Base-by-base conservation (phyloP, 2,113 vertebrate genomes). In the Nibea coibor region DNA sequence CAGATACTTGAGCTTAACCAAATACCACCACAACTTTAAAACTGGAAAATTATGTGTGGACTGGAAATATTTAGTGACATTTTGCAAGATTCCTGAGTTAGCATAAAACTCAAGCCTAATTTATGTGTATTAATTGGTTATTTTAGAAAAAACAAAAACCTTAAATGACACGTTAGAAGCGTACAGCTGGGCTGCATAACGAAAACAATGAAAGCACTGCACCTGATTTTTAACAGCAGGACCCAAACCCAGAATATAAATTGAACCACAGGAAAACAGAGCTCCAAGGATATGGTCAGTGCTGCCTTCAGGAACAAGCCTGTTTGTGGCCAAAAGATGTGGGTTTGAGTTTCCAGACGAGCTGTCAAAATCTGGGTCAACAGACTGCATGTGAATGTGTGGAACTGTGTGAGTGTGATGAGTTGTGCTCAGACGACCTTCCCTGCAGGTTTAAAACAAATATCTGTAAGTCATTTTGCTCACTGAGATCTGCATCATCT, bases 1-100 rank as follows among this genome's bases (percentile, higher is more conserved):
- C 82, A 81, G 91, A 82, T 58, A 93, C 77, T 61, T 17, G 80
- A 93, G 85, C 91, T 80, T 86, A 93, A 91, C 74, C 45, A 94
- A 94, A 92, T 43, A 93, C 70, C 61, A 31, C 45, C 62, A 43
- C 88, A 66, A 77, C 79, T 81, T 86, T 90, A 87, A 82, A 80
- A 75, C 75, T 74, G 58, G 63, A 86, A 31, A 82, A 84, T 91
- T 86, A 84, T 57, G 75, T 24, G 87, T n/a, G 77, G 82, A 75
- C 85, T 81, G 90, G 93, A 93, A 93, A 91, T 88, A 88, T 89
- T 87, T 69, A 85, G 82, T 88, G 89, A 80, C 89, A 82, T 66
- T 87, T 90, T 83, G 86, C 63, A 80, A 81, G 87, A 84, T 87
- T 91, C 90, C 87, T 65, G 83, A 89, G 88, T 87, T 87, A 72